phyloP scores from a whole-genome alignment of 2,113 vertebrate species.

The Varanus komodoensis region DNA sequence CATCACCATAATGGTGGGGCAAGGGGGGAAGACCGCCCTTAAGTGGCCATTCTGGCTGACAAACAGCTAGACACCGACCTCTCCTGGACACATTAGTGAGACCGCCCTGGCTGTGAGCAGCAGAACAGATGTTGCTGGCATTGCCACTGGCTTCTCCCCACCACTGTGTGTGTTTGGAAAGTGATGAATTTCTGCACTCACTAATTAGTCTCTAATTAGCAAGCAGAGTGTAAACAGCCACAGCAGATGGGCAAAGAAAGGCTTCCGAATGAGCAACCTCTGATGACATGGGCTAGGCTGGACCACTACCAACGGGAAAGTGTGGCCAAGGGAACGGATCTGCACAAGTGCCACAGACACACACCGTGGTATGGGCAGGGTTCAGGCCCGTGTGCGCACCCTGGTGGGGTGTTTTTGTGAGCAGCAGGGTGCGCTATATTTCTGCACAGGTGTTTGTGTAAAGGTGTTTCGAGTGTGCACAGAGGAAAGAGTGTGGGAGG shows the following conservation, averaged over 20 bases:
- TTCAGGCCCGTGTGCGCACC: background rate
- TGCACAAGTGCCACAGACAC: background rate
- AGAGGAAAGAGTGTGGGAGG: background rate
- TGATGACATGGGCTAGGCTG: background rate
- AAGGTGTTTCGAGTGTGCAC: background rate
- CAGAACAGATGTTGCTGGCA: conserved; percentile 75
- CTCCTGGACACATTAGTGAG: rapidly evolving
- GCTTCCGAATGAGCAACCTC: conserved; percentile 84
- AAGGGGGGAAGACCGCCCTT: background rate
- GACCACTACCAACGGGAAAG: background rate
- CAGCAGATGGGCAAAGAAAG: conserved; percentile 88
- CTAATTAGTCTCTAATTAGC: conserved; percentile 94
- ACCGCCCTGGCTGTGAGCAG: conserved; percentile 21
- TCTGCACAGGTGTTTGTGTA: background rate
- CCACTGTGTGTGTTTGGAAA: conserved; percentile 76
- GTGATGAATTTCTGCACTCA: conserved; percentile 85
- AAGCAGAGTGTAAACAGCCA: conserved; percentile 90
- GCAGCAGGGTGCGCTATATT: background rate
- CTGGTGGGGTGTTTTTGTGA: background rate
- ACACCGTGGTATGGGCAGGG: background rate
- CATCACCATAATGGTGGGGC: background rate
- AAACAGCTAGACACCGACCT: background rate
- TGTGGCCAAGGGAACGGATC: background rate
- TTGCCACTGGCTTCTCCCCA: conserved; percentile 57
- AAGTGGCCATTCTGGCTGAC: background rate